Conservation (phyloP, 2,113 vertebrate species). For the Grammomys dolichurus region DNA sequence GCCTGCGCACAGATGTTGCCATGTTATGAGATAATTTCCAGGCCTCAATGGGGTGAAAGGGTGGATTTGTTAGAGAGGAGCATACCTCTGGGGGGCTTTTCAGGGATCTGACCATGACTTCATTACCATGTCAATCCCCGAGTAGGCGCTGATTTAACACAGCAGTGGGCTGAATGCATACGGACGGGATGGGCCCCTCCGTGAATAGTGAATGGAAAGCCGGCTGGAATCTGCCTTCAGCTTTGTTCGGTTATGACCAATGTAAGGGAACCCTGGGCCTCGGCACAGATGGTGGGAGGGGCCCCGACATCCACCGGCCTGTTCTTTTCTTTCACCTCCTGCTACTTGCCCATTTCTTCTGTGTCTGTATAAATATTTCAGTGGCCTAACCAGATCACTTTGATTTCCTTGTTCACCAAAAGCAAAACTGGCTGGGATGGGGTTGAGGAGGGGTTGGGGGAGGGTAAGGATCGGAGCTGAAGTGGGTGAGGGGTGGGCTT, state of each 20-base stretch:
- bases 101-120: slow-evolving; percentile 90
- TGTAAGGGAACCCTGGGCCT: slow-evolving; percentile 91
- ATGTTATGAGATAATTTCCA: slow-evolving; percentile 90
- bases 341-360: slow-evolving; percentile 18
- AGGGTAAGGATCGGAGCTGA: neutral
- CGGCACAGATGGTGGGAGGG: slow-evolving; percentile 95
- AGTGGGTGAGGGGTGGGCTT: neutral
- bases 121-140: slow-evolving; percentile 98
- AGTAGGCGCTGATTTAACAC: slow-evolving; percentile 92
- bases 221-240: slow-evolving; percentile 97
- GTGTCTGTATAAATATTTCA: slow-evolving; percentile 50
- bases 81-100: slow-evolving; percentile 89
- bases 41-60: slow-evolving; percentile 89
- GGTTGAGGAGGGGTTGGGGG: neutral
- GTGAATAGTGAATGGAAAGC: slow-evolving; percentile 98
- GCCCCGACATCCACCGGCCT: slow-evolving; percentile 84
- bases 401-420: slow-evolving; percentile 49
- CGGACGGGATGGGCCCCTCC: slow-evolving; percentile 93
- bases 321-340: slow-evolving; percentile 74
- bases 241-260: slow-evolving; percentile 97
- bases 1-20: slow-evolving; percentile 90
- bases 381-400: slow-evolving; percentile 57
- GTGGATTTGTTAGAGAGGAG: slow-evolving; percentile 88
- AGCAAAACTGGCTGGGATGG: neutral
- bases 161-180: slow-evolving; percentile 95